A percentile compares a stretch with the other conserved stretches of the same genome.
These are phyloP conservation scores for Baronia brevicornis DNA, from an alignment of 2,888 invertebrate species.

Conservation along the genomic window DNA sequence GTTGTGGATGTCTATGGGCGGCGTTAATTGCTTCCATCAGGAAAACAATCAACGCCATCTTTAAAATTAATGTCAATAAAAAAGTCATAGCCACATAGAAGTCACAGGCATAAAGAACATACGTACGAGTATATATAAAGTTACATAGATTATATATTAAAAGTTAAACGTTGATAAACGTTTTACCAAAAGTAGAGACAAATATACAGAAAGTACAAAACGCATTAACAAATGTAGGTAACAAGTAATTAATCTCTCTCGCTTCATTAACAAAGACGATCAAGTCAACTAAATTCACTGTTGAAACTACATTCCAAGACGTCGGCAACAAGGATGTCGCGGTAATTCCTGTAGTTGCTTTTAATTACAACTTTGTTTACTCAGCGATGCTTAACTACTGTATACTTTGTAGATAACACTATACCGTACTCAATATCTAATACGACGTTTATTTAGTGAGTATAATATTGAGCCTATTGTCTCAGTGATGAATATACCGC, in stretches of 20 bases:
- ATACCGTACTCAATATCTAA: too few species aligned
- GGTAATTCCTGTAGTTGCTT: constrained; percentile 21
- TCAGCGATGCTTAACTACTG: constrained; percentile 21
- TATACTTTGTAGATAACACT: constrained; percentile 15
- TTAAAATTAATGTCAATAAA: too few species aligned
- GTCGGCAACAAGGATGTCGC: constrained; percentile 21
- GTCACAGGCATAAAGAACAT: too few species aligned
- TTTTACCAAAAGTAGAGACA: neutral
- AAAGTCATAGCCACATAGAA: too few species aligned
- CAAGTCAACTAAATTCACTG: constrained; percentile 22
- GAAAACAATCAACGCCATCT: too few species aligned
- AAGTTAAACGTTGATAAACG: neutral
- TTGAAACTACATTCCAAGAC: constrained; percentile 21
- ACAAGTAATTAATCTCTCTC: constrained; percentile 13
- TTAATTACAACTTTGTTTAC: constrained; percentile 38
- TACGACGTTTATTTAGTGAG: too few species aligned
- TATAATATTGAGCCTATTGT: too few species aligned
- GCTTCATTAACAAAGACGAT: constrained; percentile 16
- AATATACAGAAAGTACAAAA: constrained; percentile 3
- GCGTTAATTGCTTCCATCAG: too few species aligned
- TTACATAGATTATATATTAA: too few species aligned
- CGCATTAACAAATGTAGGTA: constrained; percentile 6
- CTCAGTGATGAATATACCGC: too few species aligned
- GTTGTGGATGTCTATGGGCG: too few species aligned
- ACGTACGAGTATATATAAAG: too few species aligned